These are phyloP conservation scores for Acleris literana DNA, from an alignment of 2,888 invertebrate genomes.

Conservation along the genomic window DNA sequence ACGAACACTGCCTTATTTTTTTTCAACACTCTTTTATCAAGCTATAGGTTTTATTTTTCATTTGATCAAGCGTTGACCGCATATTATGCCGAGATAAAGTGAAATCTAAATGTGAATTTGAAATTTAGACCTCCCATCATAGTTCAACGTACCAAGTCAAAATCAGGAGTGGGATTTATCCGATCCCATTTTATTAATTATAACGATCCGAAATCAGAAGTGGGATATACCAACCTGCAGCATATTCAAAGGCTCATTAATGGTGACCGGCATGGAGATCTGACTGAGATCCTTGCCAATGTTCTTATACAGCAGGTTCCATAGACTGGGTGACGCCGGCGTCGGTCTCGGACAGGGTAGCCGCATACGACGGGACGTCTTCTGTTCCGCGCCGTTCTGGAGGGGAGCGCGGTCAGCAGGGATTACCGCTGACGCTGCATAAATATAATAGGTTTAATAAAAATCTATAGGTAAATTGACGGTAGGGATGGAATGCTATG, in stretches of 20 bases:
- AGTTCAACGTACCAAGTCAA: no score
- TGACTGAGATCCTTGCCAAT: conserved; percentile 94
- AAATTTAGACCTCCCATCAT: no score
- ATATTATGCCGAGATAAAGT: no score
- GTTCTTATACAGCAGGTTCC: conserved; percentile 91
- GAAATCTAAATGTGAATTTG: no score
- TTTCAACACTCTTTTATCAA: no score
- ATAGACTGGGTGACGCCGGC: conserved; percentile 90
- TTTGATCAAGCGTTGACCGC: no score
- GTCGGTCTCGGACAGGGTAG: conserved; percentile 89
- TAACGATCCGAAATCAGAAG: no score
- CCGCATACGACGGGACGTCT: conserved; percentile 82
- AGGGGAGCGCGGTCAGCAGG: conserved; percentile 44
- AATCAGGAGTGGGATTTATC: no score
- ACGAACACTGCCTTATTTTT: no score
- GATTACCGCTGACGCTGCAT: conserved; percentile 56
- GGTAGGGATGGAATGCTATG: no score
- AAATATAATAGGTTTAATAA: neutral
- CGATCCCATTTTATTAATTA: no score
- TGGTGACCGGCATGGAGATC: conserved; percentile 93
- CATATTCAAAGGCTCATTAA: conserved; percentile 93
- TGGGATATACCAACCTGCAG: conserved; percentile 83
- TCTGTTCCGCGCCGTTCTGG: conserved; percentile 43
- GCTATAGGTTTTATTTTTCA: no score
- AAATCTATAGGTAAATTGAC: neutral